Evolutionary conservation across 2,113 vertebrate species (phyloP).

Genomic region (Alaudala cheleensis): DNA sequence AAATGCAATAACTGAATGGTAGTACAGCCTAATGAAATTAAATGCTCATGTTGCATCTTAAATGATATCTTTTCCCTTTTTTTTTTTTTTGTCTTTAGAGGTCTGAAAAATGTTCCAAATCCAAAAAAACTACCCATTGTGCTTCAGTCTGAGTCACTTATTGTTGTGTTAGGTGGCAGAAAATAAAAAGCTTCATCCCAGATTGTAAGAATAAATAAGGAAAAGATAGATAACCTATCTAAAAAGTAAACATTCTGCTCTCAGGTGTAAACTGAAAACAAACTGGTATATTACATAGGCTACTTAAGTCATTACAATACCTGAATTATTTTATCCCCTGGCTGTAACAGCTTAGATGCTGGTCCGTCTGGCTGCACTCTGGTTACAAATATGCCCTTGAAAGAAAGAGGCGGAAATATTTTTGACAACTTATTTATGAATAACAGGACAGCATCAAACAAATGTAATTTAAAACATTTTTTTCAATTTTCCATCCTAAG

Average conservation of each 20-base stretch:
- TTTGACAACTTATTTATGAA: not conserved
- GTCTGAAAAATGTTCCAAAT: not conserved
- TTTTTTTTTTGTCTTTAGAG: not conserved
- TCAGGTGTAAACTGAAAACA: not conserved
- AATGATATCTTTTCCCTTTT: not conserved
- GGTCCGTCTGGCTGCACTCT: conserved; percentile 96
- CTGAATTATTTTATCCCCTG: conserved; percentile 95
- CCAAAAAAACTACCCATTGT: not conserved
- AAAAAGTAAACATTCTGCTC: not conserved
- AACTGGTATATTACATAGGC: not conserved
- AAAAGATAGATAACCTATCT: not conserved
- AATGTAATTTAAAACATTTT: not conserved
- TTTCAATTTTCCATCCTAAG: not conserved
- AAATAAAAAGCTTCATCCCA: not conserved
- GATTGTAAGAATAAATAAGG: not conserved
- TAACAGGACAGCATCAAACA: not conserved
- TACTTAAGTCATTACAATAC: conserved; percentile 61
- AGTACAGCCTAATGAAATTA: not conserved
- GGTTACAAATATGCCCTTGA: conserved; percentile 97
- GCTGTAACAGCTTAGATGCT: conserved; percentile 91
- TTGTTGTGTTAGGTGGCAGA: not conserved
- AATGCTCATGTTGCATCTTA: not conserved
- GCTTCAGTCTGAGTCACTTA: not conserved
- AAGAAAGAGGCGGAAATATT: conserved; percentile 24
- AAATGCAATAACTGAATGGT: not conserved